Percentiles rank a stretch among this genome's conserved stretches.
Evolutionary conservation across 1,140 invertebrate genomes (phyloP).

Genomic region (Saxidomus purpurata): DNA sequence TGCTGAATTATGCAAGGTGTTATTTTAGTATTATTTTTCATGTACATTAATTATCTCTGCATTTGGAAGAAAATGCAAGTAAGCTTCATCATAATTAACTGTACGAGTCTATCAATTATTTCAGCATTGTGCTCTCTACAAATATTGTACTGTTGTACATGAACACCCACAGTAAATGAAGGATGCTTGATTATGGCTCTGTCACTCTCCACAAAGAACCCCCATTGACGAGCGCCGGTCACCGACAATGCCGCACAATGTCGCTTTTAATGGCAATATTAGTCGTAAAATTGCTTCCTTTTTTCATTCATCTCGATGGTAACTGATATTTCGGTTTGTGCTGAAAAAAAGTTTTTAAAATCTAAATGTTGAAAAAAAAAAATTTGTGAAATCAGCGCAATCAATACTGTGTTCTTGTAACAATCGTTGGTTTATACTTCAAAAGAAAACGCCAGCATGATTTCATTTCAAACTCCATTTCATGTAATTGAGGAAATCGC

Average conservation of each 20-base stretch:
- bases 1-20: no score
- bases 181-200: conserved; percentile 37
- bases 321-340: conserved; percentile 35
- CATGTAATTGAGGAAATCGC: background rate
- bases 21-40: background rate
- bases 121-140: conserved; percentile 38
- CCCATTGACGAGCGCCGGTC: conserved; percentile 39
- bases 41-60: background rate
- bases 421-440: background rate
- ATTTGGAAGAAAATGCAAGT: background rate
- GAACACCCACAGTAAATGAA: conserved; percentile 3
- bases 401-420: background rate
- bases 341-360: conserved; percentile 12
- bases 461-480: conserved; percentile 28
- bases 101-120: conserved; percentile 35
- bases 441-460: background rate
- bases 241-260: background rate
- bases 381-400: background rate
- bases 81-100: conserved; percentile 24
- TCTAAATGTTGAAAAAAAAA: background rate
- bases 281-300: conserved; percentile 44
- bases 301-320: conserved; percentile 12
- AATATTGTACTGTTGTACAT: conserved; percentile 33
- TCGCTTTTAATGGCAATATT: conserved; percentile 35
- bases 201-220: conserved; percentile 46